phyloP scores from a whole-genome alignment of 2,113 vertebrate species.

The Marcusenius ussheri region DNA sequence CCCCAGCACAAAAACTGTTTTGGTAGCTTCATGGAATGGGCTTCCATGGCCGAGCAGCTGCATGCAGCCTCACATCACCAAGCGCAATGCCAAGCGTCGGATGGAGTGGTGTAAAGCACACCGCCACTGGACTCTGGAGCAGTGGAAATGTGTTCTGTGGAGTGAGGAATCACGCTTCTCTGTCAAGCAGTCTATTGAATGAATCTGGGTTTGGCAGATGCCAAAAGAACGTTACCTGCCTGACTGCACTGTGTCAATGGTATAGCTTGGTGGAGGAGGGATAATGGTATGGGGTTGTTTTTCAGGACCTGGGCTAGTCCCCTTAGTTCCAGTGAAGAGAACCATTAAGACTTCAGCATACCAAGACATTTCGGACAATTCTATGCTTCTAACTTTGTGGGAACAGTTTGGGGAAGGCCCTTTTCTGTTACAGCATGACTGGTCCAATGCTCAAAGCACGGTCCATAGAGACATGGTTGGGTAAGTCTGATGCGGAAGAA shows the following conservation, averaged over 20 bases:
- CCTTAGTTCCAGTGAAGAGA: not conserved
- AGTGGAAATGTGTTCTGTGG: not conserved
- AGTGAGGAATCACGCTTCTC: not conserved
- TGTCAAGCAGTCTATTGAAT: not conserved
- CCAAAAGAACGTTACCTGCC: not conserved
- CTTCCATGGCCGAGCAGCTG: not conserved
- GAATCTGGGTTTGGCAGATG: not conserved
- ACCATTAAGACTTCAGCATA: not conserved
- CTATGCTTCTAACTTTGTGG: not conserved
- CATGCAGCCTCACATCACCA: not conserved
- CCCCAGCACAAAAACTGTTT: not conserved
- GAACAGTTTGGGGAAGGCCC: not conserved
- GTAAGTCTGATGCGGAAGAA: not conserved
- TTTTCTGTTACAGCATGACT: not conserved
- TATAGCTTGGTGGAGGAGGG: not conserved
- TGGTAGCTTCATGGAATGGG: not conserved
- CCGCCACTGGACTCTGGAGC: not conserved
- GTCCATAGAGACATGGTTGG: not conserved
- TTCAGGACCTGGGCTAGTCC: not conserved
- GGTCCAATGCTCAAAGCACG: not conserved
- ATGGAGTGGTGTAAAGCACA: not conserved
- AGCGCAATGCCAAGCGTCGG: not conserved
- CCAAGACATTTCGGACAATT: not conserved
- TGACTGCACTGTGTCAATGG: not conserved
- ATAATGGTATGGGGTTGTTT: not conserved